These are phyloP conservation scores for Tragelaphus scriptus DNA, from an alignment of 2,113 vertebrate genomes.

Conservation along the genomic window DNA sequence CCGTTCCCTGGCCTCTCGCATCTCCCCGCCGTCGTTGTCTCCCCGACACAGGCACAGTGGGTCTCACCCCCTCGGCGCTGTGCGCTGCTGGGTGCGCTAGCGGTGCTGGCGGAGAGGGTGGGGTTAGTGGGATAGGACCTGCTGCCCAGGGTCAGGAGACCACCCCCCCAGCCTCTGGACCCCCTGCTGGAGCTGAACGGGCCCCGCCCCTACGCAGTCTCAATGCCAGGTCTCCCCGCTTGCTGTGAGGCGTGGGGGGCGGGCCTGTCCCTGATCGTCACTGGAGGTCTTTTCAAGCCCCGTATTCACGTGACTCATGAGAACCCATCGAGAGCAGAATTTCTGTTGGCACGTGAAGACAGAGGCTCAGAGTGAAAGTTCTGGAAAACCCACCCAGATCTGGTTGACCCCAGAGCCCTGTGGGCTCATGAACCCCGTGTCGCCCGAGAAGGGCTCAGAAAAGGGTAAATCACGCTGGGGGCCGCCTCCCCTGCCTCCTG, in stretches of 20 bases:
- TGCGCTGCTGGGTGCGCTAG: fast-evolving
- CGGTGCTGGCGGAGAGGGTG: fast-evolving
- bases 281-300: too few species aligned
- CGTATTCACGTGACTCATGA: fast-evolving
- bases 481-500: too few species aligned
- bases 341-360: fast-evolving
- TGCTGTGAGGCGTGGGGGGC: background rate
- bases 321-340: fast-evolving
- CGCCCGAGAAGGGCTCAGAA: background rate
- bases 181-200: fast-evolving
- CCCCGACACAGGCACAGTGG: fast-evolving
- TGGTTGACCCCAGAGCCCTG: background rate
- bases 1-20: fast-evolving
- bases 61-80: fast-evolving
- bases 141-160: background rate
- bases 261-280: fast-evolving
- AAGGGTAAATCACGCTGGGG: fast-evolving
- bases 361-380: background rate
- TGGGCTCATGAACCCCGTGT: fast-evolving
- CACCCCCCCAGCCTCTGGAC: too few species aligned
- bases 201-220: fast-evolving
- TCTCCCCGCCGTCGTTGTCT: fast-evolving
- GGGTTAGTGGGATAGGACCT: background rate
- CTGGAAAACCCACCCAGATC: background rate
- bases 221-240: fast-evolving